Conservation (phyloP, 2,888 invertebrate genomes). For the Tetropium fuscum region DNA sequence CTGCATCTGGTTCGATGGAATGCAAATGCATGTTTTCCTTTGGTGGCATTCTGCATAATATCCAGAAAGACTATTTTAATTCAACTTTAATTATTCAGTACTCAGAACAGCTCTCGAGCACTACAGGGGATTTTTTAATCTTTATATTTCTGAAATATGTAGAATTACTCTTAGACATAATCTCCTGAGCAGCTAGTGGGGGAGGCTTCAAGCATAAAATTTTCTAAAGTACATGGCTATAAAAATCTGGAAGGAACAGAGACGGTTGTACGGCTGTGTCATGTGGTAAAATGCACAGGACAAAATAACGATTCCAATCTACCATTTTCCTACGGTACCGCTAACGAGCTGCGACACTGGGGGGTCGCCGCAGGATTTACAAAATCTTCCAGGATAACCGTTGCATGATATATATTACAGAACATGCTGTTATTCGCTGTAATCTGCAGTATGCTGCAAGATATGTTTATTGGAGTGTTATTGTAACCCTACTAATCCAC, state of each 20-base stretch:
- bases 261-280: constrained; percentile 12
- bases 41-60: constrained; percentile 10
- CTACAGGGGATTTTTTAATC: constrained; percentile 35
- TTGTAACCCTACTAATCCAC: too few species aligned
- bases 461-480: too few species aligned
- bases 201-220: constrained; percentile 29
- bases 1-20: not conserved
- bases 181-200: constrained; percentile 18
- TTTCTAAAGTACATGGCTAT: constrained; percentile 17
- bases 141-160: constrained; percentile 33
- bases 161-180: constrained; percentile 32
- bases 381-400: too few species aligned
- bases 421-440: too few species aligned
- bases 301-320: constrained; percentile 53
- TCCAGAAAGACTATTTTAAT: constrained; percentile 24
- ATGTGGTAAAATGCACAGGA: constrained; percentile 33
- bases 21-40: constrained; percentile 5
- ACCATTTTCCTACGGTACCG: too few species aligned
- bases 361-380: too few species aligned
- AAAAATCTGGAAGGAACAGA: constrained; percentile 27
- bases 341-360: too few species aligned
- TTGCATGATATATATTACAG: too few species aligned
- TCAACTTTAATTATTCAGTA: constrained; percentile 31
- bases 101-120: constrained; percentile 20
- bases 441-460: too few species aligned